Percentiles rank a stretch among this genome's conserved stretches.
Conservation (phyloP, 2,888 invertebrate genomes). For the Drosophila emarginata region DNA sequence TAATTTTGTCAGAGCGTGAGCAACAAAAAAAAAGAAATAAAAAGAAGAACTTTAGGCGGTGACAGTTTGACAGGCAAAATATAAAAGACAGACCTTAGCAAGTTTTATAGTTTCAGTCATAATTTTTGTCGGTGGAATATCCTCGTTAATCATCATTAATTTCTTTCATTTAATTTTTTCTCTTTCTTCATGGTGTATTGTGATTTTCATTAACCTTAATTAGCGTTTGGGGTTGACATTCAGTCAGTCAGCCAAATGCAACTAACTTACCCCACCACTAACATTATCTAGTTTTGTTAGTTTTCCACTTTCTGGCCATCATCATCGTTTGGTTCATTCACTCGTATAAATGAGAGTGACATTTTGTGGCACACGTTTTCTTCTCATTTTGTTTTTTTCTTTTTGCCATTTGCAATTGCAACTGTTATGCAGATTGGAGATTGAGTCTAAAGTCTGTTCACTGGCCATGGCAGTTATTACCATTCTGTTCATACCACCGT, state of each 20-base stretch:
- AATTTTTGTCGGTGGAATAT: conserved; percentile 46
- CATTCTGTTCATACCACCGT: conserved; percentile 8
- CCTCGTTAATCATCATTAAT: conserved; percentile 63
- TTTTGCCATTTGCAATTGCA: conserved; percentile 4
- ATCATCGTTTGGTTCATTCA: conserved; percentile 23
- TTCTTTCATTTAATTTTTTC: conserved; percentile 47
- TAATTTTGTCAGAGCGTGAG: conserved; percentile 29
- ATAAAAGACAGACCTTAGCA: background rate
- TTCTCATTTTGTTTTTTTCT: conserved; percentile 14
- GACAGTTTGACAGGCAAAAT: conserved; percentile 49
- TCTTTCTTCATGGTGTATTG: conserved; percentile 27
- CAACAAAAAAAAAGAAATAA: conserved; percentile 8
- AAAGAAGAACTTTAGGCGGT: conserved; percentile 45
- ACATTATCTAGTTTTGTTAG: background rate
- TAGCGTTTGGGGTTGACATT: conserved; percentile 68
- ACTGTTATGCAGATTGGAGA: conserved; percentile 18
- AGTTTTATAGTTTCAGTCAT: conserved; percentile 18
- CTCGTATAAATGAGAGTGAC: conserved; percentile 67
- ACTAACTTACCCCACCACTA: conserved; percentile 30
- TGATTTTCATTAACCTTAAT: conserved; percentile 75
- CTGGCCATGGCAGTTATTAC: conserved; percentile 37
- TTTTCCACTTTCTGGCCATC: background rate
- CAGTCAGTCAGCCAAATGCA: conserved; percentile 43
- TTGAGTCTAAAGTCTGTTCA: conserved; percentile 20
- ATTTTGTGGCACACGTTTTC: conserved; percentile 71